Evolutionary conservation across 2,888 invertebrate genomes (phyloP).

Genomic region (Drosophila atripex): DNA sequence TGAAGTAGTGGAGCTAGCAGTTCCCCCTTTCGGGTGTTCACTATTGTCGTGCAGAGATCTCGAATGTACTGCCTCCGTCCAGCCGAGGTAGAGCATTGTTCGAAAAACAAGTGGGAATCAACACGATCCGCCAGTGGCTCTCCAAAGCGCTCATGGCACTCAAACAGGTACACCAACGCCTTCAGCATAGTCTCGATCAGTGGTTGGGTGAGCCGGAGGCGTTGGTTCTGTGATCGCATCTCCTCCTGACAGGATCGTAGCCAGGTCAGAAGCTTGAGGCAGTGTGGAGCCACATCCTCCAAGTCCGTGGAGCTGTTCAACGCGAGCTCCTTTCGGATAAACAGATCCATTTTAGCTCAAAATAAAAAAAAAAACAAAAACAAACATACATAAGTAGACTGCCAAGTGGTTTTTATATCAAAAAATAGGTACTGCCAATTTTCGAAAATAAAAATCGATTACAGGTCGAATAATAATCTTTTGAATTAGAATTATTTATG

Average conservation of each 20-base stretch:
- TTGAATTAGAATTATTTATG: no score
- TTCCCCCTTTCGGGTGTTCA: conserved; percentile 53
- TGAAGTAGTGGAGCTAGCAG: conserved; percentile 46
- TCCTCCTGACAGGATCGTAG: conserved; percentile 50
- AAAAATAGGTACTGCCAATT: neutral
- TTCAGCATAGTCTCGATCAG: conserved; percentile 65
- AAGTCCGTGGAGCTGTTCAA: conserved; percentile 38
- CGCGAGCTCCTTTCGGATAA: conserved; percentile 55
- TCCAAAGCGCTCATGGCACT: conserved; percentile 57
- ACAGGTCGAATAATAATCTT: neutral
- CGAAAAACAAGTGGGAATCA: conserved; percentile 34
- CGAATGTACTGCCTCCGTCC: conserved; percentile 35
- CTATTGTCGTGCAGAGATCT: conserved; percentile 47
- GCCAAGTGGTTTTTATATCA: neutral
- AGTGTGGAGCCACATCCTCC: conserved; percentile 52
- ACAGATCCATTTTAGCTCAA: conserved; percentile 48
- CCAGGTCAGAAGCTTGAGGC: conserved; percentile 62
- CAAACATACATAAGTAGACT: neutral
- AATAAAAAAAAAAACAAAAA: neutral
- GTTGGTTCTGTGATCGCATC: conserved; percentile 34
- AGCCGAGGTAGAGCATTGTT: conserved; percentile 1
- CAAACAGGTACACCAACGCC: conserved; percentile 57
- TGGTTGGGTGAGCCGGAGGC: conserved; percentile 41
- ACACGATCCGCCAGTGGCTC: conserved; percentile 41
- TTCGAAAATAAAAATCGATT: neutral